phyloP scores from a whole-genome alignment of 2,888 invertebrate species.

The Pollenia labialis region DNA sequence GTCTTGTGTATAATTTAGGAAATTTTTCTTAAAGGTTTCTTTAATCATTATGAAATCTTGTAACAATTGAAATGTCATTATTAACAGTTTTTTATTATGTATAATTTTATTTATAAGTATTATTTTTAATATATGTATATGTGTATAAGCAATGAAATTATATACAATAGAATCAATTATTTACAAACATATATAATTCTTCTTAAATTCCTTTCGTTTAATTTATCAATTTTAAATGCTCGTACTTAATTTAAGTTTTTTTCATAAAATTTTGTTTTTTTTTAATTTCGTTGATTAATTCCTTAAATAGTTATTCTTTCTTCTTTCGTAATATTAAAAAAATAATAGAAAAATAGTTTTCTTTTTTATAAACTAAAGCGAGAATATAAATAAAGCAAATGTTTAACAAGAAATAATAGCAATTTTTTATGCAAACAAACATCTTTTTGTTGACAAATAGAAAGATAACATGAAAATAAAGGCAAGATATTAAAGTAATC shows the following conservation, averaged over 20 bases:
- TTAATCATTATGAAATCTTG: too few species aligned
- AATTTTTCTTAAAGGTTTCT: too few species aligned
- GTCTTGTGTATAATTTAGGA: too few species aligned
- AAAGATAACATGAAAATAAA: neutral
- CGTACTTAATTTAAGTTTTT: slow-evolving; percentile 12
- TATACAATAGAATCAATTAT: slow-evolving; percentile 60
- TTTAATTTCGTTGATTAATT: slow-evolving; percentile 64
- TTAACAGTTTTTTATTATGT: slow-evolving; percentile 24
- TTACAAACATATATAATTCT: neutral
- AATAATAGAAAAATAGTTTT: slow-evolving; percentile 35
- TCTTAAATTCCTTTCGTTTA: slow-evolving; percentile 34
- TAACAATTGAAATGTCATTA: neutral
- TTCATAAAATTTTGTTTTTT: slow-evolving; percentile 12
- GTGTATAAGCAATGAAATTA: slow-evolving; percentile 59
- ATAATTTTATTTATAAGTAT: slow-evolving; percentile 47
- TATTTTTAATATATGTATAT: slow-evolving; percentile 36
- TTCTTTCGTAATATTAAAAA: slow-evolving; percentile 49
- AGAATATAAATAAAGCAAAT: slow-evolving; percentile 46
- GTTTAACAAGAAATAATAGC: slow-evolving; percentile 39
- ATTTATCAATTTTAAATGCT: slow-evolving; percentile 25
- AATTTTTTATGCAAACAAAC: neutral
- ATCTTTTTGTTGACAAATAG: neutral
- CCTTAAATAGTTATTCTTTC: neutral
- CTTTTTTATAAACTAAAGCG: slow-evolving; percentile 58
- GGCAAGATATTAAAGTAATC: too few species aligned